phyloP scores from a whole-genome alignment of 1,140 invertebrate genomes.

The Drosophila malerkotliana region DNA sequence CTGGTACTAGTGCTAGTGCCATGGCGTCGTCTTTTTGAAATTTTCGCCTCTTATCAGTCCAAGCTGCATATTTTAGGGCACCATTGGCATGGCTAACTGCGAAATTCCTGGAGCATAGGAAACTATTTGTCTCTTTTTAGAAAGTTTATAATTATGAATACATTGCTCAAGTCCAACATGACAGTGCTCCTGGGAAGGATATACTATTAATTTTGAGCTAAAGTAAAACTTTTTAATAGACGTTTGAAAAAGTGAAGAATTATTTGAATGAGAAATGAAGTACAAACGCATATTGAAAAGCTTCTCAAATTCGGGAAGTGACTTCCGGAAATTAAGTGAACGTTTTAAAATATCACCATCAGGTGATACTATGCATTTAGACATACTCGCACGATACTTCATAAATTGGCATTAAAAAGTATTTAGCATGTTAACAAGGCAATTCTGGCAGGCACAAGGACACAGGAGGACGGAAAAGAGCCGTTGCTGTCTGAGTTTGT shows the following conservation, averaged over 20 bases:
- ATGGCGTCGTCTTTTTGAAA: conserved; percentile 54
- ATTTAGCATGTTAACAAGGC: conserved; percentile 79
- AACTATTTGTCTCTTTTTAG: conserved; percentile 25
- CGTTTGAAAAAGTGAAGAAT: no score
- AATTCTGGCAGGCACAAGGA: conserved; percentile 15
- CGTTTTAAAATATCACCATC: neutral
- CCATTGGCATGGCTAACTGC: conserved; percentile 30
- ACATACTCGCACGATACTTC: conserved; percentile 17
- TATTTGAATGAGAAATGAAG: no score
- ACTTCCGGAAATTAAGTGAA: neutral
- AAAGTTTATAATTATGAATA: conserved; percentile 26
- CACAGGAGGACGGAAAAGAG: neutral
- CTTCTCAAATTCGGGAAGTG: neutral
- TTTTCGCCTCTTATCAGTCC: conserved; percentile 62
- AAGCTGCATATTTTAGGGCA: conserved; percentile 33
- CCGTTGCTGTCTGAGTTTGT: neutral
- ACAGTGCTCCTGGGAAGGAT: neutral
- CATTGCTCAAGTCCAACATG: neutral
- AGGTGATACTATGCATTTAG: neutral
- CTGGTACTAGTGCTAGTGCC: conserved; percentile 8
- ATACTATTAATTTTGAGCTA: neutral
- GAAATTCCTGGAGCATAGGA: conserved; percentile 17
- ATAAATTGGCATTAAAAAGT: conserved; percentile 75
- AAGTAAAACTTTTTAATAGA: neutral
- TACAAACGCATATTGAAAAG: no score